Percentiles rank a stretch among this genome's conserved stretches.
Evolutionary conservation across 2,888 invertebrate species (phyloP).

Genomic region (Flabesymbios commensalis): DNA sequence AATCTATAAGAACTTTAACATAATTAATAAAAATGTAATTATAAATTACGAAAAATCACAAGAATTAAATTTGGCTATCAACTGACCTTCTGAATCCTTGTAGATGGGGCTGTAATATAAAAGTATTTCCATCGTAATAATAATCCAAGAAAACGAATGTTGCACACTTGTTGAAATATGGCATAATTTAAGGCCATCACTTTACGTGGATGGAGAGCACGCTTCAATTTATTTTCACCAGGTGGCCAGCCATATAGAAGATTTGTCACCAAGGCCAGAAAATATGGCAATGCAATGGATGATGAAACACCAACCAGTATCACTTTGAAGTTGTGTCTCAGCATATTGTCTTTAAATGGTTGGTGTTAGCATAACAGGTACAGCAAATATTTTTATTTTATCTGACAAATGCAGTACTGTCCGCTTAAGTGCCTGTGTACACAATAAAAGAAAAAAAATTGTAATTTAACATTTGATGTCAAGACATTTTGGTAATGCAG

Average conservation of each 20-base stretch:
- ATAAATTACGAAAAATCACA: background rate
- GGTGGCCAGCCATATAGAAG: slow-evolving; percentile 54
- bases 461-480: no score
- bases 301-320: slow-evolving; percentile 39
- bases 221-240: slow-evolving; percentile 39
- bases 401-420: no score
- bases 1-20: background rate
- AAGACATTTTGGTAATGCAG: no score
- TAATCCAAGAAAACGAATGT: slow-evolving; percentile 40
- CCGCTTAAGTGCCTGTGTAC: no score
- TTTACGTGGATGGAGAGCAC: slow-evolving; percentile 50
- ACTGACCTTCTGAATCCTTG: slow-evolving; percentile 46
- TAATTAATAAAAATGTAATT: background rate
- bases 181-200: slow-evolving; percentile 51
- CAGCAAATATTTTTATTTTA: no score
- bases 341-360: no score
- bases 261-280: slow-evolving; percentile 49
- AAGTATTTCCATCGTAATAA: slow-evolving; percentile 46
- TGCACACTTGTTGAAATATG: slow-evolving; percentile 41
- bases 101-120: slow-evolving; percentile 41
- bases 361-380: no score
- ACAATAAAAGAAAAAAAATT: no score
- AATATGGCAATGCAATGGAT: slow-evolving; percentile 51
- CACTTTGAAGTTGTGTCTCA: slow-evolving; percentile 15
- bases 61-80: background rate